Evolutionary conservation across 2,797 vertebrate genomes (phyloP), one percentile per base, ranked within the genome.

Genomic region (Protonibea diacanthus): DNA sequence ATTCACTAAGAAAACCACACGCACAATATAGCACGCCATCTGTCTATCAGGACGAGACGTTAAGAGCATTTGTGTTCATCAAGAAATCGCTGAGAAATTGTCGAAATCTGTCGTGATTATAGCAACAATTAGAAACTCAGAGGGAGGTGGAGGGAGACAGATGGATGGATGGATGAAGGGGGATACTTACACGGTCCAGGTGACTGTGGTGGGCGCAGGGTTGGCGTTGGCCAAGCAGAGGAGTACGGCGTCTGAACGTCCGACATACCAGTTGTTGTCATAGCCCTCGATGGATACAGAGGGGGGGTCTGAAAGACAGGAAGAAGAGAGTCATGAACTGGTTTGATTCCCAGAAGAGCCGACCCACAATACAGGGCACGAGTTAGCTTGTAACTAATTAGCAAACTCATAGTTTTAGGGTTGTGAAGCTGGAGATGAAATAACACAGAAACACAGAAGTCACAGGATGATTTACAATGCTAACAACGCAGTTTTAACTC

Each of bases 251-350:
- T 95, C 93, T 0, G 83, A 93, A 1, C 96, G 96, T 42, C 96
- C 95, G 0, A 96, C 76, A 56, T 95, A 97, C 97, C 97, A 97
- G 92, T 97, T 96, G 76, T 93, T 89, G 51, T 97, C 96, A 18
- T 97, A 97, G 21, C 96, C 97, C 0, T 93, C 93, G 44, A 97
- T 96, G 61, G 92, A 87, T 4, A 97, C 96, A 7, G 93, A 93
- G 0, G 97, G 97, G 1, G 95, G 93, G 69, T 96, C 96, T 97
- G 86, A 20, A 64, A 69, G 29, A 71, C 15, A 12, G 53, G 48
- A 23, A 1, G 25, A 27, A 59, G 13, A 29, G n/a, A 21, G 7
- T 23, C 11, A 18, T 23, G 15, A 21, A 47, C 11, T 21, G 25
- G 52, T 67, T 67, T n/a, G 38, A 42, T 25, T 10, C 15, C 38